Conservation (phyloP, 2,797 vertebrate species). For the Mergus octosetaceus region DNA sequence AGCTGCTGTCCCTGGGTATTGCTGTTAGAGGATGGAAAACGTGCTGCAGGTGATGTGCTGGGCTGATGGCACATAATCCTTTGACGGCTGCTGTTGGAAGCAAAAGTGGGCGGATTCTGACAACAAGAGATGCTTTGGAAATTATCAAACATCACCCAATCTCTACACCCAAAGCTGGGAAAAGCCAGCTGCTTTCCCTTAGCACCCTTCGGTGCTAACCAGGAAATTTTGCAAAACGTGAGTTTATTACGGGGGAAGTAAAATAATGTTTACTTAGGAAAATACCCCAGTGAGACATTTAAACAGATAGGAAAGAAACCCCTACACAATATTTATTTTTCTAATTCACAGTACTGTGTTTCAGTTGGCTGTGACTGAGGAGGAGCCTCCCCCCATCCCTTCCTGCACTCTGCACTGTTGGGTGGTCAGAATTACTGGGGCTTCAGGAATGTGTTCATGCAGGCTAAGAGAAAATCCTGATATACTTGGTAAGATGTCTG, state of each 20-base stretch:
- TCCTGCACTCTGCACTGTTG: not conserved
- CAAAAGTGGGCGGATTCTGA: not conserved
- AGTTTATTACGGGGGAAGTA: not conserved
- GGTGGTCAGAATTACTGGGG: not conserved
- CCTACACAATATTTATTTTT: not conserved
- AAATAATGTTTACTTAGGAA: not conserved
- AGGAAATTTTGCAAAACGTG: not conserved
- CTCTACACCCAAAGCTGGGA: not conserved
- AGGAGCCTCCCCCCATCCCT: not conserved
- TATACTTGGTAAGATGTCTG: not conserved
- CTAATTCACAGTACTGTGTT: not conserved
- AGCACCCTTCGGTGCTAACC: not conserved
- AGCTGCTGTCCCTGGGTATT: not conserved
- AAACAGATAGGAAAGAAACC: not conserved
- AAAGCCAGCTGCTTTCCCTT: not conserved
- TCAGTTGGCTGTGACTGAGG: not conserved
- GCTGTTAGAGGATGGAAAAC: slow-evolving; percentile 3
- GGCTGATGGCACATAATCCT: not conserved
- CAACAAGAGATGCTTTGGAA: not conserved
- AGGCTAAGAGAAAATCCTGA: not conserved
- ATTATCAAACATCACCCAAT: not conserved
- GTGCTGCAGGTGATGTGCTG: not conserved
- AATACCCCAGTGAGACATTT: not conserved
- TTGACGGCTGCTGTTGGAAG: not conserved
- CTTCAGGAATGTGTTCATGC: not conserved